phyloP scores from a whole-genome alignment of 2,113 vertebrate genomes.

The Campylomormyrus tamandua region DNA sequence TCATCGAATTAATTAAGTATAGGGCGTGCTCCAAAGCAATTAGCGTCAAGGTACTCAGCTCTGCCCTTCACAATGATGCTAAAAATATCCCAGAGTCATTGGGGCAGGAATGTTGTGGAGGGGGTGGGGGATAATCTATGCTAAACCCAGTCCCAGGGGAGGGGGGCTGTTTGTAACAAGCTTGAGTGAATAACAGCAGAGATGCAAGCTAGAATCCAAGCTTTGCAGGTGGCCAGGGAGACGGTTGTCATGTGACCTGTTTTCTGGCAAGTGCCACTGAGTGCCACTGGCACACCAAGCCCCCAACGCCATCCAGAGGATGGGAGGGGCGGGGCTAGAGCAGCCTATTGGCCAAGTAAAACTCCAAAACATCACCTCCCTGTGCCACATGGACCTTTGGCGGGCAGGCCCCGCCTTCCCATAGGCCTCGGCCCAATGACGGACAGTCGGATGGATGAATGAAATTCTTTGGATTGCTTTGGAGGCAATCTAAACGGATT shows the following conservation, averaged over 20 bases:
- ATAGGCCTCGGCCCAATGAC: neutral
- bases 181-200: conserved; percentile 24
- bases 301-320: neutral
- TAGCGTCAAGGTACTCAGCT: conserved; percentile 14
- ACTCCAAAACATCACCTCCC: neutral
- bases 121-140: neutral
- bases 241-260: neutral
- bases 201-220: conserved; percentile 4
- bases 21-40: conserved; percentile 18
- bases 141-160: neutral
- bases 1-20: conserved; percentile 27
- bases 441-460: neutral
- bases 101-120: neutral
- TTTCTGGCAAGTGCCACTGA: neutral
- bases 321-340: neutral
- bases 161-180: conserved; percentile 7
- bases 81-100: conserved; percentile 17
- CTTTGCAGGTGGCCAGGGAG: conserved; percentile 21
- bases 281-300: neutral
- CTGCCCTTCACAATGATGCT: neutral
- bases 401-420: neutral
- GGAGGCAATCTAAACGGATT: neutral
- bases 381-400: neutral
- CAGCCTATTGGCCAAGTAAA: neutral
- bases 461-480: neutral